Conservation (phyloP, 1,140 invertebrate genomes). For the Atta texana region DNA sequence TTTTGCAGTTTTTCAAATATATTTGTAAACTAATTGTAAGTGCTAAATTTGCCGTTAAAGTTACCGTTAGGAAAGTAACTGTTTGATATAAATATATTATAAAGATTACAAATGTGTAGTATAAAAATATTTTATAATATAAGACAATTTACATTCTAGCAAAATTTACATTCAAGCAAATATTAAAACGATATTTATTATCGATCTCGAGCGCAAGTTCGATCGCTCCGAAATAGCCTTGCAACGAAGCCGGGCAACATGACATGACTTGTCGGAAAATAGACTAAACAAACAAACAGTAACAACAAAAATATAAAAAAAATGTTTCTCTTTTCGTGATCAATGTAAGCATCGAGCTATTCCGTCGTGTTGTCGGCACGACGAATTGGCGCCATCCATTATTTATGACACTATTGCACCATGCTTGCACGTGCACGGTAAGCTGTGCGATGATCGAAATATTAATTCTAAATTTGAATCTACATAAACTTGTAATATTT, state of each 20-base stretch:
- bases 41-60: neutral
- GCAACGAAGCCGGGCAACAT: slow-evolving; percentile 81
- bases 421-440: slow-evolving; percentile 17
- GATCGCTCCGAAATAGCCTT: neutral
- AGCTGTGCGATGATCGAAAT: slow-evolving; percentile 49
- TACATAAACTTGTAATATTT: neutral
- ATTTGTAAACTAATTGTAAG: neutral
- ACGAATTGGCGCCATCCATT: slow-evolving; percentile 58
- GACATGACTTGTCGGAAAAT: slow-evolving; percentile 78
- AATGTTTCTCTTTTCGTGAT: slow-evolving; percentile 61
- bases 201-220: slow-evolving; percentile 6
- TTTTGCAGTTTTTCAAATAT: neutral
- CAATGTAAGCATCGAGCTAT: slow-evolving; percentile 48
- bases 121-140: neutral
- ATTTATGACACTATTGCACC: slow-evolving; percentile 72
- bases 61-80: neutral
- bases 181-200: neutral
- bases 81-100: neutral
- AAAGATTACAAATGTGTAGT: neutral
- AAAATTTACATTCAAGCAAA: slow-evolving; percentile 23
- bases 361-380: slow-evolving; percentile 21
- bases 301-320: slow-evolving; percentile 83
- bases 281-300: slow-evolving; percentile 85
- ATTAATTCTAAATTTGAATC: slow-evolving; percentile 20
- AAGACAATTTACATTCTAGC: slow-evolving; percentile 17